Percentiles rank a stretch among this genome's conserved stretches.
Conservation (phyloP, 1,140 invertebrate species). For the Leptinotarsa lineolata region DNA sequence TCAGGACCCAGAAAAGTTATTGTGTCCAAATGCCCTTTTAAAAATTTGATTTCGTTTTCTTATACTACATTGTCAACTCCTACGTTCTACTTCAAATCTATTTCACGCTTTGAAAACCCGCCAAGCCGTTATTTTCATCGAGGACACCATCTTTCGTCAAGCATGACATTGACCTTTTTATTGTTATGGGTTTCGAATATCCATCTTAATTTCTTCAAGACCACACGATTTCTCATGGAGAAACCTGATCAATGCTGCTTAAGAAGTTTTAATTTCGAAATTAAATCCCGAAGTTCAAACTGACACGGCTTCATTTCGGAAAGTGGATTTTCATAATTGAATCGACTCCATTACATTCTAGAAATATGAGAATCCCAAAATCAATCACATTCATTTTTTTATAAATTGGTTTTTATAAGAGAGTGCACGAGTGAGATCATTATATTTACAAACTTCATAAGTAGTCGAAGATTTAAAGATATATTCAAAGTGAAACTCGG, state of each 20-base stretch:
- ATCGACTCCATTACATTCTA: not conserved
- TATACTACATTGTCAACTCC: too few relatives aligned
- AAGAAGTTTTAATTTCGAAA: not conserved
- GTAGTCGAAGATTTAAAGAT: too few relatives aligned
- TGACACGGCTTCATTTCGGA: not conserved
- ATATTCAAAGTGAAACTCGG: too few relatives aligned
- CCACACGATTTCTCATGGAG: not conserved
- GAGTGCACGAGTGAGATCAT: too few relatives aligned
- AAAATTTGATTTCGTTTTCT: too few relatives aligned
- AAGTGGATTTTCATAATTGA: not conserved
- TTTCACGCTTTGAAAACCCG: too few relatives aligned
- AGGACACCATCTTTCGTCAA: not conserved
- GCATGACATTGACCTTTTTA: not conserved
- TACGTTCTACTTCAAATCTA: too few relatives aligned
- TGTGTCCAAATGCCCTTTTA: too few relatives aligned
- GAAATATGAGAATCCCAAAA: not conserved
- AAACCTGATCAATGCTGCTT: not conserved
- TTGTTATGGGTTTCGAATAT: not conserved
- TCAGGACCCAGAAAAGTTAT: too few relatives aligned
- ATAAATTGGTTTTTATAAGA: too few relatives aligned
- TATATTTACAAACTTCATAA: too few relatives aligned
- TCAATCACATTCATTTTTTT: not conserved
- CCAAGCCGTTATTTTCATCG: too few relatives aligned
- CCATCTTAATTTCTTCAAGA: not conserved
- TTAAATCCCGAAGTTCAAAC: not conserved